These are phyloP conservation scores for Platycheirus albimanus DNA, from an alignment of 2,888 invertebrate genomes.

Conservation along the genomic window DNA sequence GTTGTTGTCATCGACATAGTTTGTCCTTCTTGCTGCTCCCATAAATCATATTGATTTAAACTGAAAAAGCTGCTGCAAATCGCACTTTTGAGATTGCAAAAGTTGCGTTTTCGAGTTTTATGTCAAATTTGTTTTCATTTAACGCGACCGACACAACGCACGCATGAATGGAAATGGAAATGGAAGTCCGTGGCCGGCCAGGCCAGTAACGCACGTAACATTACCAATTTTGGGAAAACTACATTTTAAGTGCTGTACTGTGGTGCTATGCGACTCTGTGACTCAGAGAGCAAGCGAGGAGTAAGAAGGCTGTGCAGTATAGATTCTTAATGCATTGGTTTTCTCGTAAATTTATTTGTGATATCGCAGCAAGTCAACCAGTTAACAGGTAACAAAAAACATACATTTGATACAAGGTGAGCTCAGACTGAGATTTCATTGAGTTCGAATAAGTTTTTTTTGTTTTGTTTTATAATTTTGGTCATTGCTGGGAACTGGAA, in stretches of 20 bases:
- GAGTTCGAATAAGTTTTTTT: conserved; percentile 39
- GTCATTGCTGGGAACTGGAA: conserved; percentile 42
- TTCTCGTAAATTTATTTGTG: conserved; percentile 49
- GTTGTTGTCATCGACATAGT: conserved; percentile 31
- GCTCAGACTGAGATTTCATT: conserved; percentile 53
- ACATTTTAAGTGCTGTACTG: conserved; percentile 49
- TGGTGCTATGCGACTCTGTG: conserved; percentile 20
- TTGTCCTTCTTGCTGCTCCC: conserved; percentile 61
- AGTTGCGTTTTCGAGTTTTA: conserved; percentile 32
- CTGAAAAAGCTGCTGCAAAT: conserved; percentile 33
- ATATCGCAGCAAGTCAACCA: conserved; percentile 35
- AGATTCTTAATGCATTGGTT: conserved; percentile 56
- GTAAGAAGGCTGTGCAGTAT: conserved; percentile 10
- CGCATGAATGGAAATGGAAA: conserved; percentile 67
- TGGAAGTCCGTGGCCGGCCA: conserved; percentile 6
- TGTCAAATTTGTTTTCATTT: conserved; percentile 51
- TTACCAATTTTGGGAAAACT: conserved; percentile 69
- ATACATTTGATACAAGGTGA: conserved; percentile 71
- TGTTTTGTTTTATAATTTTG: conserved; percentile 34
- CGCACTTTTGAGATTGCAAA: conserved; percentile 28
- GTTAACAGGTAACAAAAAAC: conserved; percentile 58
- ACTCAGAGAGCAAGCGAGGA: conserved; percentile 15
- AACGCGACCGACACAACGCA: conserved; percentile 36
- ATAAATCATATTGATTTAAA: conserved; percentile 49
- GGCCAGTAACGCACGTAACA: conserved; percentile 67